phyloP scores from a whole-genome alignment of 2,888 invertebrate species.

The Aromia moschata region DNA sequence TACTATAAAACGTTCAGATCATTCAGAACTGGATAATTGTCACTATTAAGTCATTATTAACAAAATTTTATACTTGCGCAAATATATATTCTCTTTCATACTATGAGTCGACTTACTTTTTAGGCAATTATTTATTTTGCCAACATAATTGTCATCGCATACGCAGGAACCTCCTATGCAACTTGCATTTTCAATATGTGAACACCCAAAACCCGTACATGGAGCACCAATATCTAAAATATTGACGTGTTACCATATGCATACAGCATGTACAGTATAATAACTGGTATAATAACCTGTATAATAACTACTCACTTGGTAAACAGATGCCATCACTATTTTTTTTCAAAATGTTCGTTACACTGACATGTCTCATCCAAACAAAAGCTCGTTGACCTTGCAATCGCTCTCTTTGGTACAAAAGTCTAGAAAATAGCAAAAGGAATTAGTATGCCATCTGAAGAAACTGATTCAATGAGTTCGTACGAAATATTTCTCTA shows the following conservation, averaged over 20 bases:
- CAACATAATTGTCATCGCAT: constrained; percentile 34
- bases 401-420: constrained; percentile 44
- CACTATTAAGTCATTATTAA: too few species aligned
- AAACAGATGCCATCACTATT: constrained; percentile 32
- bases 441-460: background rate
- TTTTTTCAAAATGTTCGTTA: too few species aligned
- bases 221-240: constrained; percentile 43
- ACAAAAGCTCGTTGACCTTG: constrained; percentile 39
- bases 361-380: too few species aligned
- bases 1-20: too few species aligned
- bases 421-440: constrained; percentile 30
- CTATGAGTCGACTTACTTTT: constrained; percentile 42
- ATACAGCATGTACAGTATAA: too few species aligned
- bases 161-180: constrained; percentile 36
- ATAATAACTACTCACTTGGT: constrained; percentile 40
- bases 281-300: background rate
- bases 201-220: constrained; percentile 37
- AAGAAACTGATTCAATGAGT: background rate
- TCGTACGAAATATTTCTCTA: too few species aligned
- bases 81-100: too few species aligned
- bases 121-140: constrained; percentile 33
- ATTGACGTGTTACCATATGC: too few species aligned
- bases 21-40: too few species aligned
- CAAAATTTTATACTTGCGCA: too few species aligned
- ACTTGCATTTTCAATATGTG: constrained; percentile 36